These are phyloP conservation scores for Hephaestus fuliginosus DNA, from an alignment of 2,797 vertebrate genomes.

Conservation along the genomic window DNA sequence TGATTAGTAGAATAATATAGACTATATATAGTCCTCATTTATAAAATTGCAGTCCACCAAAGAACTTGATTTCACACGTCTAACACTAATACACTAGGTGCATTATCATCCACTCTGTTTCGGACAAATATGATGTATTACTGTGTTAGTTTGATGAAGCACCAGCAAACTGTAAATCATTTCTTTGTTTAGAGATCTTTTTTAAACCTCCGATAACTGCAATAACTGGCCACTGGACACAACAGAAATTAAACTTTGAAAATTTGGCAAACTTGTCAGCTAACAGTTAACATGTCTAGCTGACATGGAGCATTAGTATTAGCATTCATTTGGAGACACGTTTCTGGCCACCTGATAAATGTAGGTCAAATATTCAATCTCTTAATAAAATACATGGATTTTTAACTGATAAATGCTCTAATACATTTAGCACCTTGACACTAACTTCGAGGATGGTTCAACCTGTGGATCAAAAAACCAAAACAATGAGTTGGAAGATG, in stretches of 20 bases:
- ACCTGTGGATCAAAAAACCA: not conserved
- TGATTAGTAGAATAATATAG: not conserved
- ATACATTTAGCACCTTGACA: not conserved
- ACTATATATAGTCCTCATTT: not conserved
- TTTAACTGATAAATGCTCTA: not conserved
- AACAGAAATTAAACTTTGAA: not conserved
- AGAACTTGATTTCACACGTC: not conserved
- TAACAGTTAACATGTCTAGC: not conserved
- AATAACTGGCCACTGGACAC: not conserved
- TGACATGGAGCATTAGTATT: not conserved
- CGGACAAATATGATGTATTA: conserved; percentile 7
- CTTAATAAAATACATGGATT: not conserved
- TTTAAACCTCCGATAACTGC: not conserved
- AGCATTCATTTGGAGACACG: not conserved
- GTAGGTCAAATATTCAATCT: not conserved
- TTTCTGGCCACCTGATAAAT: conserved; percentile 16
- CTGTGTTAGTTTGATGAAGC: not conserved
- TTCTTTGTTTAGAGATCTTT: conserved; percentile 5
- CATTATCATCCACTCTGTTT: not conserved
- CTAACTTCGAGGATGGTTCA: not conserved
- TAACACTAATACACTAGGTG: not conserved
- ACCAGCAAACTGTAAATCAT: not conserved
- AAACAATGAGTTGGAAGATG: conserved; percentile 6
- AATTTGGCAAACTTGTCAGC: not conserved
- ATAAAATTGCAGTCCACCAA: not conserved